Conservation (phyloP, 2,113 vertebrate genomes). For the Otus sunia region DNA sequence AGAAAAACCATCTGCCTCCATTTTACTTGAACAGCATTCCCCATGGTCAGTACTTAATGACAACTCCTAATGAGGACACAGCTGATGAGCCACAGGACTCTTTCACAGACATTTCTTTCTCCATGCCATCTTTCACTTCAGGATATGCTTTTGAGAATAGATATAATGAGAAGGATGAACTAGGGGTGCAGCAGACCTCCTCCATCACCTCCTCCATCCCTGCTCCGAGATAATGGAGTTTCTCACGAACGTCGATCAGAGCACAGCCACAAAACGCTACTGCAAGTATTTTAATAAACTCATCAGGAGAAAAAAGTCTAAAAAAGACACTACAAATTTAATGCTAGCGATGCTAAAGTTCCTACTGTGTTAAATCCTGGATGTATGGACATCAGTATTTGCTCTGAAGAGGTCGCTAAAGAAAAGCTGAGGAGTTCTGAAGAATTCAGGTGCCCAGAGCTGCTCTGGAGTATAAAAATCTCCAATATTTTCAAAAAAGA, state of each 20-base stretch:
- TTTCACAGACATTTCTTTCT: background rate
- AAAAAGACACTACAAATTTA: background rate
- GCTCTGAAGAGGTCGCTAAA: background rate
- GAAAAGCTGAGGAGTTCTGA: background rate
- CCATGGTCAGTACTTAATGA: slow-evolving; percentile 41
- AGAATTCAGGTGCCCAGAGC: background rate
- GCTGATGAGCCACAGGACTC: slow-evolving; percentile 22
- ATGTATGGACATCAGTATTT: background rate
- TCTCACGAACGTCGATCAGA: background rate
- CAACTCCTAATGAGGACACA: slow-evolving; percentile 37
- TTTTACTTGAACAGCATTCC: slow-evolving; percentile 24
- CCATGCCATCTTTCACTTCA: background rate
- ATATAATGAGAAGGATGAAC: background rate
- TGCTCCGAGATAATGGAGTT: background rate
- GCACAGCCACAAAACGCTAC: background rate
- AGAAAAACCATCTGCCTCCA: slow-evolving; percentile 47
- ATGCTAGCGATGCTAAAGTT: background rate
- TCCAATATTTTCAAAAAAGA: background rate
- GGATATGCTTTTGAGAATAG: background rate
- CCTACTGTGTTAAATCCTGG: background rate
- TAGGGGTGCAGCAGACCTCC: background rate
- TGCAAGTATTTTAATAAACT: background rate
- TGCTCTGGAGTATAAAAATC: background rate
- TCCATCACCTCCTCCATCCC: background rate
- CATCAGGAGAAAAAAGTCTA: background rate